Percentiles rank a stretch among this genome's conserved stretches.
These are phyloP conservation scores for Hyaena hyaena DNA, from an alignment of 2,113 vertebrate species.

Conservation along the genomic window DNA sequence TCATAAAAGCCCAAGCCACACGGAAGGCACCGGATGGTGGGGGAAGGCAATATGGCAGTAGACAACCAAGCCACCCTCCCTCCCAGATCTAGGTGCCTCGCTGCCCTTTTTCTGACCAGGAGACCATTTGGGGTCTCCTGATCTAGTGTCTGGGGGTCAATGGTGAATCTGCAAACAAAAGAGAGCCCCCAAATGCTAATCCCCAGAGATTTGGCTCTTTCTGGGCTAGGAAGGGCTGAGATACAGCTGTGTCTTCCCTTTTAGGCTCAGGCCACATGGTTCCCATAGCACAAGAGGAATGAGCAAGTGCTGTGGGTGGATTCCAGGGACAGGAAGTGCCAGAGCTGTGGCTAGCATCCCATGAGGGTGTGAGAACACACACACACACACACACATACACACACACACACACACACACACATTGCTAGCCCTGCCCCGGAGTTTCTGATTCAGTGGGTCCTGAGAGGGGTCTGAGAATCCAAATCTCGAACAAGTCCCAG, in stretches of 20 bases:
- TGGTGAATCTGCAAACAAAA: neutral
- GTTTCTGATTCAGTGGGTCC: neutral
- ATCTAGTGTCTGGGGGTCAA: neutral
- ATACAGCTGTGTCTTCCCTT: neutral
- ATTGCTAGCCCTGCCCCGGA: fast-evolving
- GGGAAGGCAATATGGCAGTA: neutral
- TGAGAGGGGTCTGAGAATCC: neutral
- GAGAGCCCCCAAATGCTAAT: neutral
- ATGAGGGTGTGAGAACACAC: neutral
- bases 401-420: too few relatives aligned
- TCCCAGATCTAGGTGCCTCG: too few relatives aligned
- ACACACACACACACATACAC: too few relatives aligned
- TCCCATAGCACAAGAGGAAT: neutral
- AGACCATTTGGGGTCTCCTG: neutral
- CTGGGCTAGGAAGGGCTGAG: neutral
- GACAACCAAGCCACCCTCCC: neutral
- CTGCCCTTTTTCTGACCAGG: neutral
- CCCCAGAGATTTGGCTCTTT: neutral
- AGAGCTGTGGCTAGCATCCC: neutral
- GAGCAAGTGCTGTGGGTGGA: neutral
- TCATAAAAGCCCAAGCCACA: fast-evolving
- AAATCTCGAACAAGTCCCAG: neutral
- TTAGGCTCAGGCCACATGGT: neutral
- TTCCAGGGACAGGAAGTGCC: neutral
- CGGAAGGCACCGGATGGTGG: neutral